Conservation (phyloP, 2,888 invertebrate genomes). For the Minunthozetes semirufus region DNA sequence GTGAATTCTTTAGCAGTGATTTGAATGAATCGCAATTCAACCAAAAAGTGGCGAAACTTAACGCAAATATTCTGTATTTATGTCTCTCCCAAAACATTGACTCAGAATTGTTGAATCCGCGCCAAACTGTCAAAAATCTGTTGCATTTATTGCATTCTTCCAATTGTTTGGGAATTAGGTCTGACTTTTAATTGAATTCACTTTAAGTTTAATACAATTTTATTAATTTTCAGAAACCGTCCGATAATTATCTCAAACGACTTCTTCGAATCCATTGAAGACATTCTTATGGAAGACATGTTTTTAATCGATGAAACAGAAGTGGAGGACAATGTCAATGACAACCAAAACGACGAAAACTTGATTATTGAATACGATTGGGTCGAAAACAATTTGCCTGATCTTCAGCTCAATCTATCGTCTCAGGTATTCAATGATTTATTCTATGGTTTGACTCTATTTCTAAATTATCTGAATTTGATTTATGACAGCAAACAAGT, state of each 20-base stretch:
- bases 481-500: neutral
- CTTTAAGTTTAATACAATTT: neutral
- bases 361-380: slow-evolving; percentile 31
- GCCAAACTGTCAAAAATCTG: slow-evolving; percentile 65
- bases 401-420: slow-evolving; percentile 8
- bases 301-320: slow-evolving; percentile 16
- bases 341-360: neutral
- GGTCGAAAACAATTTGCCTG: slow-evolving; percentile 35
- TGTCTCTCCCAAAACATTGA: slow-evolving; percentile 70
- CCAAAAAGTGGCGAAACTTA: slow-evolving; percentile 66
- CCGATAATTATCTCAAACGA: neutral
- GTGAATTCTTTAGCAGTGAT: slow-evolving; percentile 71
- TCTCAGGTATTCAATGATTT: neutral
- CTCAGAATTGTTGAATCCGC: slow-evolving; percentile 58
- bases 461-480: no score
- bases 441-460: no score
- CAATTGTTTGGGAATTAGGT: slow-evolving; percentile 1
- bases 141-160: slow-evolving; percentile 6
- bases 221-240: neutral
- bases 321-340: neutral
- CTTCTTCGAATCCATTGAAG: neutral
- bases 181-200: neutral
- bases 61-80: slow-evolving; percentile 69
- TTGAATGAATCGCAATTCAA: slow-evolving; percentile 65
- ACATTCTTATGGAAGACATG: slow-evolving; percentile 21